phyloP scores from a whole-genome alignment of 2,888 invertebrate genomes.

The Ariolimax columbianus region DNA sequence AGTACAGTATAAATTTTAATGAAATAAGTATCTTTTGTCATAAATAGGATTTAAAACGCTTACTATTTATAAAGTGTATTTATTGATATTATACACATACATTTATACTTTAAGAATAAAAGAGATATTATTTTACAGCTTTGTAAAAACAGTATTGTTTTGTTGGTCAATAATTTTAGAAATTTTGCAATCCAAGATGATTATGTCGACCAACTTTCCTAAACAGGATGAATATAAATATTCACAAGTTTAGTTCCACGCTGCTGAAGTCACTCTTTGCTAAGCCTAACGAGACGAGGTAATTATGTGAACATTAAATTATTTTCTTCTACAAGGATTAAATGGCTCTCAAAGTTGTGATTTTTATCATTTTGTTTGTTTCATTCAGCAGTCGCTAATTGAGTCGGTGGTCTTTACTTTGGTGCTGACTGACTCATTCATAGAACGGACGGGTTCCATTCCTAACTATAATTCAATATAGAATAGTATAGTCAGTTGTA shows the following conservation, averaged over 20 bases:
- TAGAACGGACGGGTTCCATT: not conserved
- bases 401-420: not conserved
- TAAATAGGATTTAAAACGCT: not conserved
- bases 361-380: not conserved
- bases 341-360: not conserved
- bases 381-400: not conserved
- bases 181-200: constrained; percentile 23
- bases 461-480: not conserved
- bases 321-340: not conserved
- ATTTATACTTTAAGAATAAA: not conserved
- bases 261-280: not conserved
- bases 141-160: not conserved
- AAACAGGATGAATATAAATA: constrained; percentile 32
- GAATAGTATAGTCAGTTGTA: no score
- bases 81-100: not conserved
- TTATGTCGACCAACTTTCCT: constrained; percentile 41
- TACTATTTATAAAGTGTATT: not conserved
- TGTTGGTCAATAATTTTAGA: not conserved
- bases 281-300: not conserved
- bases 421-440: not conserved
- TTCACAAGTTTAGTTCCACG: constrained; percentile 5
- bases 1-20: not conserved
- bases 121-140: no score
- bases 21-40: not conserved
- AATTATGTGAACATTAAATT: not conserved